Base-by-base conservation (phyloP, 2,888 invertebrate genomes). In the Phorcus lineatus region DNA sequence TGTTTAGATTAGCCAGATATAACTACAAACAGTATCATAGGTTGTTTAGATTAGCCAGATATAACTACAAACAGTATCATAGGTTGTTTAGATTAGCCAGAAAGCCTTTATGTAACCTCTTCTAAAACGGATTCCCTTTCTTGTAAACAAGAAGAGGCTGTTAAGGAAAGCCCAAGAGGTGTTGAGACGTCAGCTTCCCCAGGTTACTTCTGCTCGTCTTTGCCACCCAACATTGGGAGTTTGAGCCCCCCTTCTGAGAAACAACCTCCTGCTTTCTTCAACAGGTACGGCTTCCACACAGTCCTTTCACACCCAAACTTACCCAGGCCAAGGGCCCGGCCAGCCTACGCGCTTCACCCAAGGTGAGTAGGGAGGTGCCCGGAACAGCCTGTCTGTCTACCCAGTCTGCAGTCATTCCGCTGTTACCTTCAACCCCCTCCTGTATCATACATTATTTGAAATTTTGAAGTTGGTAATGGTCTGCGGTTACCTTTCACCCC, bases 281-380 rank as follows among this genome's bases (percentile, higher is more conserved):
- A 70, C 70, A 70, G 70, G 70, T 70, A 70, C 70, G 19, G 70
- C 70, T 11, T 70, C 70, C 40, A 17, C 70, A 36, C 70, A 70
- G 70, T 36, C 70, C 70, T 70, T 36, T 40, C 70, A 70, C 40
- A 36, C 70, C 70, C 70, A 70, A 70, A 31, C 70, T 36, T 70
- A 70, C 40, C 70, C 70, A 16, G 70, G 70, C 31, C 70, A 70
- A 40, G 70, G 70, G 9, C 70, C 70, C 36, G 40, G 70, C 70
- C 70, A 70, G 70, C 70, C 28, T 28, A 28, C 70, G 36, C 70
- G 70, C 70, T 70, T 70, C 70, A 31, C 36, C 16, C 70, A 70
- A 70, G 70, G 70, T 70, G 70, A 70, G 70, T 70, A 70, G 70
- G 70, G 70, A 70, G 70, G 70, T 36, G 31, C 31, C 70, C 40